Evolutionary conservation across 1,140 invertebrate species (phyloP).

Genomic region (Venturia canescens): DNA sequence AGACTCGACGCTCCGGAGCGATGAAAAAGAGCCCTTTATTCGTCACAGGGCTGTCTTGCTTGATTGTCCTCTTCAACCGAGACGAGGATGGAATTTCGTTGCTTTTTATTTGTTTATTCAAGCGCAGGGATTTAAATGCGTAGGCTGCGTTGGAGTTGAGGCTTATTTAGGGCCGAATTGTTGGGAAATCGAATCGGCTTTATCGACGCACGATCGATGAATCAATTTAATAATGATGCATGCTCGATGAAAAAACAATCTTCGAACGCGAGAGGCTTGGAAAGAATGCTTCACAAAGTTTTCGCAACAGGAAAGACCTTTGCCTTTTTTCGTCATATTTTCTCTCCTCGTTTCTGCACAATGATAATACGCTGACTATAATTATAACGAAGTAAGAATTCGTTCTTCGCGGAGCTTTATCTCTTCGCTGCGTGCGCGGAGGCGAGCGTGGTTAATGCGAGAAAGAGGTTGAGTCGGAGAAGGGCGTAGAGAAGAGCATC

Average conservation of each 20-base stretch:
- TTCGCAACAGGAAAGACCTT: neutral
- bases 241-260: neutral
- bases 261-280: neutral
- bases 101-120: neutral
- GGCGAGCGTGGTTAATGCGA: neutral
- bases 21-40: constrained; percentile 11
- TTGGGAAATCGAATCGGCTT: too few relatives aligned
- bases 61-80: neutral
- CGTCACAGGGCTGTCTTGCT: neutral
- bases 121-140: neutral
- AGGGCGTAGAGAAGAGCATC: constrained; percentile 28
- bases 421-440: neutral
- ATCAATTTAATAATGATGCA: too few relatives aligned
- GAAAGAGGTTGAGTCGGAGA: neutral
- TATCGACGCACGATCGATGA: neutral
- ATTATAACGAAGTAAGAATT: neutral
- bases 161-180: neutral
- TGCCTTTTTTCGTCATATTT: neutral
- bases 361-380: neutral
- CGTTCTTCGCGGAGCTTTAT: neutral
- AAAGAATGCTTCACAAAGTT: neutral
- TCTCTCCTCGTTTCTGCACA: neutral
- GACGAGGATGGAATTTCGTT: neutral
- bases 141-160: neutral
- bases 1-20: neutral